Evolutionary conservation across 1,140 invertebrate species (phyloP).

Genomic region (Caenorhabditis brenneri): DNA sequence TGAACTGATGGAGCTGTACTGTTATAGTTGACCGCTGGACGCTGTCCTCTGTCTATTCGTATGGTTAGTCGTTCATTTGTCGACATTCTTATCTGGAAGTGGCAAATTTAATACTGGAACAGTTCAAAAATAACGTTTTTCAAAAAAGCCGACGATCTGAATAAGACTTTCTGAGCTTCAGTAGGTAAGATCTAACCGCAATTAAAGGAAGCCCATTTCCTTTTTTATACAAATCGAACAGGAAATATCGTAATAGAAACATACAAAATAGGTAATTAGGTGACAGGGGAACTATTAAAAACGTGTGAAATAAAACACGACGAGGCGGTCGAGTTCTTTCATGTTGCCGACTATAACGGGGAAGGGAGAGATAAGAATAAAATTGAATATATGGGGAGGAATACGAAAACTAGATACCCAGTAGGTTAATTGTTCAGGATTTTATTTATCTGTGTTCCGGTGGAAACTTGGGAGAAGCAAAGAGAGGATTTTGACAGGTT

Average conservation of each 20-base stretch:
- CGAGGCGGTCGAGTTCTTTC: background rate
- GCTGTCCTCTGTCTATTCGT: constrained; percentile 20
- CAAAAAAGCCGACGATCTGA: background rate
- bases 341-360: constrained; percentile 13
- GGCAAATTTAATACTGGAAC: background rate
- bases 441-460: background rate
- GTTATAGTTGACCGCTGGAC: background rate
- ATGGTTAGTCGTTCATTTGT: constrained; percentile 11
- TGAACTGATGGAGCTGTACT: background rate
- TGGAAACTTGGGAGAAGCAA: too few species aligned
- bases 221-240: too few species aligned
- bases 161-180: background rate
- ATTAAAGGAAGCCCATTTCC: background rate
- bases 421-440: background rate
- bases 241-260: background rate
- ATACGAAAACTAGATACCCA: background rate
- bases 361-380: background rate
- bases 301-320: background rate
- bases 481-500: too few species aligned
- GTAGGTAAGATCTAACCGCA: too few species aligned
- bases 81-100: constrained; percentile 31
- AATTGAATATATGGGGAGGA: background rate
- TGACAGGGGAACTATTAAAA: background rate
- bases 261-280: background rate
- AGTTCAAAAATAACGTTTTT: background rate